phyloP scores from a whole-genome alignment of 1,140 invertebrate species.

The Varroa destructor region DNA sequence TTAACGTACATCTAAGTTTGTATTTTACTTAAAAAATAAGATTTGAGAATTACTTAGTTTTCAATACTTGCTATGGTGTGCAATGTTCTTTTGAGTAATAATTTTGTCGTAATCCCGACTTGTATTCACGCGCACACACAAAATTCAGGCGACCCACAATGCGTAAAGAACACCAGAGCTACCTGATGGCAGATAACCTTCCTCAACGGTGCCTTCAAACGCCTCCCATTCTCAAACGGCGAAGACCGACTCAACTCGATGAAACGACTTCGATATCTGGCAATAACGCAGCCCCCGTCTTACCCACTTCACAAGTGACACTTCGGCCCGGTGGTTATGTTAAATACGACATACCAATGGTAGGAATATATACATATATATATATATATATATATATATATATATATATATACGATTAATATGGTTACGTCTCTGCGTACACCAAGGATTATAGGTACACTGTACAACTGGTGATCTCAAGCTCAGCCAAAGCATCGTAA shows the following conservation, averaged over 20 bases:
- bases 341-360: slow-evolving; percentile 16
- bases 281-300: no score
- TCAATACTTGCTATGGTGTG: background rate
- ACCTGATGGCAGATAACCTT: slow-evolving; percentile 15
- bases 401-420: no score
- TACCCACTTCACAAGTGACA: background rate
- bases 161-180: slow-evolving; percentile 1
- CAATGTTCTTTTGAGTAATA: no score
- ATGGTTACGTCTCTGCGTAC: no score
- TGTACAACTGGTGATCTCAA: no score
- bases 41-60: background rate
- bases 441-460: no score
- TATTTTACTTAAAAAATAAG: background rate
- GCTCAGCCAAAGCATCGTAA: no score
- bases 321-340: background rate
- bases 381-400: background rate
- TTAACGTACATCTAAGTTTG: no score
- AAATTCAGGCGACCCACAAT: background rate
- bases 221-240: slow-evolving; percentile 3
- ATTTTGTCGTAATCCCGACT: no score
- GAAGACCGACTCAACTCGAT: background rate
- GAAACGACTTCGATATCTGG: background rate
- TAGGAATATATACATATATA: background rate
- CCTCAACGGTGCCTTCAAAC: slow-evolving; percentile 15
- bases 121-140: no score